These are phyloP conservation scores for Globodera ellingtonae DNA, from an alignment of 1,140 invertebrate species.

Conservation along the genomic window DNA sequence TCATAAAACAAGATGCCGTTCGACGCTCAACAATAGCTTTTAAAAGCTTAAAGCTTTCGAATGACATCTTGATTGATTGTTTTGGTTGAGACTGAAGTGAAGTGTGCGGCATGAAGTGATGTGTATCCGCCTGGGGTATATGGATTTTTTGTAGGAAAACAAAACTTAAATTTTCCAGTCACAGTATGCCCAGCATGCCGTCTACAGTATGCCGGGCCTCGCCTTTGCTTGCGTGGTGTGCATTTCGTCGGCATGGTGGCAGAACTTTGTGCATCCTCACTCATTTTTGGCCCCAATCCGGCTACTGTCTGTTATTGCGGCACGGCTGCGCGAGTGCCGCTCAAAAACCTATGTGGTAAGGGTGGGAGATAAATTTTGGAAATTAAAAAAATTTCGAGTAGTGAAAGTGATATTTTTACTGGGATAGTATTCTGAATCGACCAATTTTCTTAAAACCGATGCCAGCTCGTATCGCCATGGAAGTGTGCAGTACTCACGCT, in stretches of 20 bases:
- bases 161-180: too few species aligned
- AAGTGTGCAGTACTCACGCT: constrained; percentile 47
- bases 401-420: too few species aligned
- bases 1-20: too few species aligned
- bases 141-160: too few species aligned
- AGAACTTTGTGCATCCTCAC: constrained; percentile 61
- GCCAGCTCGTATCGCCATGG: constrained; percentile 52
- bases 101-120: too few species aligned
- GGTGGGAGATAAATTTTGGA: too few species aligned
- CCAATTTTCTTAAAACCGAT: constrained; percentile 13
- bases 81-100: too few species aligned
- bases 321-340: constrained; percentile 46
- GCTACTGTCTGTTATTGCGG: constrained; percentile 47
- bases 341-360: constrained; percentile 57
- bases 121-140: too few species aligned
- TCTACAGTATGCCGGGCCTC: constrained; percentile 17
- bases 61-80: too few species aligned
- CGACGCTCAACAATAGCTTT: too few species aligned
- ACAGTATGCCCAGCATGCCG: background rate
- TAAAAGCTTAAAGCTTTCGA: too few species aligned
- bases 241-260: constrained; percentile 63
- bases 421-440: background rate
- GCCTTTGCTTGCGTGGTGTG: constrained; percentile 51
- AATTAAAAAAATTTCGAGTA: too few species aligned
- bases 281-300: constrained; percentile 61